Conservation (phyloP, 2,113 vertebrate genomes). For the Chionis minor region DNA sequence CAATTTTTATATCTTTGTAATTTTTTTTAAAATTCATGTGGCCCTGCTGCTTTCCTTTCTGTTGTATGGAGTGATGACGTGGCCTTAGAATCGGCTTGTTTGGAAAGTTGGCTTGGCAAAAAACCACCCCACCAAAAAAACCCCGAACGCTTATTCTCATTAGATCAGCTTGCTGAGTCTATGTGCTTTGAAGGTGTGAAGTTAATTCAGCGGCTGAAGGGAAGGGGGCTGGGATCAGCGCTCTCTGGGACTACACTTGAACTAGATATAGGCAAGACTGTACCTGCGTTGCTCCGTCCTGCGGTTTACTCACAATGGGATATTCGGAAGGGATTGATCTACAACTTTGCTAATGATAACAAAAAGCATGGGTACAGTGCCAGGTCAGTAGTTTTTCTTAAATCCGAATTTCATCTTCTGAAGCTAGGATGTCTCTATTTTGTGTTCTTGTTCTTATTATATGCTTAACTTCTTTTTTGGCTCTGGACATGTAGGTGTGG, state of each 20-base stretch:
- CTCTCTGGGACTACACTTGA: accelerated
- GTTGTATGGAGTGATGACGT: not conserved
- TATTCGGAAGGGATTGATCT: not conserved
- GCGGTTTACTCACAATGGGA: not conserved
- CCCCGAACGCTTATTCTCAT: not conserved
- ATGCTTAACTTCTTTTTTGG: not conserved
- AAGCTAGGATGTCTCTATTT: not conserved
- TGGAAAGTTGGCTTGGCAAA: not conserved
- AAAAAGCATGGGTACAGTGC: not conserved
- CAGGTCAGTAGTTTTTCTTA: not conserved
- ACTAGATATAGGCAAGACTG: not conserved
- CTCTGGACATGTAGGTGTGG: not conserved
- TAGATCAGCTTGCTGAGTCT: not conserved
- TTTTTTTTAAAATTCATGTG: not conserved
- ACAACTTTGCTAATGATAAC: not conserved
- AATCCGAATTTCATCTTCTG: not conserved
- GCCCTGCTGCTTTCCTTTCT: not conserved
- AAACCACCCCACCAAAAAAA: not conserved
- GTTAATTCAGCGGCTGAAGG: not conserved
- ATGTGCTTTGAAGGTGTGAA: not conserved
- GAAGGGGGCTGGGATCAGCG: not conserved
- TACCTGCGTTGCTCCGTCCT: not conserved
- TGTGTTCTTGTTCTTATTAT: not conserved
- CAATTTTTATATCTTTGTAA: not conserved
- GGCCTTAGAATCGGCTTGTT: not conserved